These are phyloP conservation scores for Protobothrops mucrosquamatus DNA, from an alignment of 2,113 vertebrate species.

Conservation along the genomic window DNA sequence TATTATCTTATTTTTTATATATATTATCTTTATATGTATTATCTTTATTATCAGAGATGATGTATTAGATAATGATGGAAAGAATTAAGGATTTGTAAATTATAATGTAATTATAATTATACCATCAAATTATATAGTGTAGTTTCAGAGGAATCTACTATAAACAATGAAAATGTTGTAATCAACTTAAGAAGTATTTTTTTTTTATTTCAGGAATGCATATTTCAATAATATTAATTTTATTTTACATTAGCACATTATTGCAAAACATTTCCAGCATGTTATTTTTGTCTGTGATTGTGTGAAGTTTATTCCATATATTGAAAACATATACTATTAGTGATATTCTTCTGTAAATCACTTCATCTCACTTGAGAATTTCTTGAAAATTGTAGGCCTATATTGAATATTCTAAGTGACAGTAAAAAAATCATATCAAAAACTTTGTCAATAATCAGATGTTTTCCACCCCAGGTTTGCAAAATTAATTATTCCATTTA, in stretches of 20 bases:
- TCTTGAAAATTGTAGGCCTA: neutral
- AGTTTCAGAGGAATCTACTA: neutral
- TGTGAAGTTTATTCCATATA: neutral
- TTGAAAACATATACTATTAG: neutral
- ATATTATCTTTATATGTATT: no score
- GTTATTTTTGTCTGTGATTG: neutral
- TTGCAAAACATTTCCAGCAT: neutral
- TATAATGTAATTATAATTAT: no score
- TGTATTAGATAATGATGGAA: no score
- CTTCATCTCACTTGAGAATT: neutral
- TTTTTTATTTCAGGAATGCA: neutral
- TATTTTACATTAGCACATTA: neutral
- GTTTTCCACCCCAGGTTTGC: neutral
- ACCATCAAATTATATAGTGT: no score
- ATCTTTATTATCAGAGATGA: no score
- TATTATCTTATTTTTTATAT: no score
- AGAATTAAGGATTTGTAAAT: no score
- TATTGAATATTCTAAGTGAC: neutral
- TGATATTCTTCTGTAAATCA: neutral
- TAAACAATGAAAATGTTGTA: neutral
- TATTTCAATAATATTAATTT: neutral
- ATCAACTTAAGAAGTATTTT: neutral
- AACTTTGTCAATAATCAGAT: neutral
- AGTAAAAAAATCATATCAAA: slow-evolving; percentile 1
- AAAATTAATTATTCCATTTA: neutral